phyloP scores from a whole-genome alignment of 1,140 invertebrate genomes.

The Mercenaria mercenaria region DNA sequence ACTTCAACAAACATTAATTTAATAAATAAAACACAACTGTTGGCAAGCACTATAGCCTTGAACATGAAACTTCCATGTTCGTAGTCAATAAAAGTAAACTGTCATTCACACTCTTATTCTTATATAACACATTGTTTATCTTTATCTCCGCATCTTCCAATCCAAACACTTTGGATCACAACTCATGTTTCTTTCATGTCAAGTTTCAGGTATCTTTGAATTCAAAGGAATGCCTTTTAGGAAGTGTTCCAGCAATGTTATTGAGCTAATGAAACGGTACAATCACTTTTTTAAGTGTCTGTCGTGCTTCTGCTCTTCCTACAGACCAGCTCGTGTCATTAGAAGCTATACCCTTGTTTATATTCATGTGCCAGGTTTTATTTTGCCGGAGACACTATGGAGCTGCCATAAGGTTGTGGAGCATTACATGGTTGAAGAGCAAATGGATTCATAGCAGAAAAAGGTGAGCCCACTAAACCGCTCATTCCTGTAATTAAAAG shows the following conservation, averaged over 20 bases:
- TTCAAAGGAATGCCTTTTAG: not conserved
- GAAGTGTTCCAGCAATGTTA: not conserved
- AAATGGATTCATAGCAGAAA: conserved; percentile 95
- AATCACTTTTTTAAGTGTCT: too few relatives aligned
- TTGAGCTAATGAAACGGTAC: not conserved
- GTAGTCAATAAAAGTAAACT: too few relatives aligned
- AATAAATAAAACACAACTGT: conserved; percentile 20
- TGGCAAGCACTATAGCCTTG: conserved; percentile 25
- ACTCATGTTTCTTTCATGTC: too few relatives aligned
- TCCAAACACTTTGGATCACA: too few relatives aligned
- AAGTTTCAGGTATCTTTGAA: not conserved
- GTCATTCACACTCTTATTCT: too few relatives aligned
- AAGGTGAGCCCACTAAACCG: conserved; percentile 93
- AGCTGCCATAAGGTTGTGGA: conserved; percentile 93
- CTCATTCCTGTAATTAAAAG: conserved; percentile 88
- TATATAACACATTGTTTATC: too few relatives aligned
- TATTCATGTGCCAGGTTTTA: conserved; percentile 1
- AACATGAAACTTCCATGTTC: not conserved
- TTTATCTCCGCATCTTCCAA: too few relatives aligned
- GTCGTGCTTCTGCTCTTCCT: too few relatives aligned
- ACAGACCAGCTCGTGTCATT: too few relatives aligned
- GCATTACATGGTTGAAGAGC: conserved; percentile 94
- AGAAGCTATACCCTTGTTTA: not conserved
- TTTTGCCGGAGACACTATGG: conserved; percentile 91
- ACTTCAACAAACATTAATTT: conserved; percentile 9